Percentiles rank a stretch among this genome's conserved stretches.
Evolutionary conservation across 2,797 vertebrate genomes (phyloP).

Genomic region (Prunella strophiata): DNA sequence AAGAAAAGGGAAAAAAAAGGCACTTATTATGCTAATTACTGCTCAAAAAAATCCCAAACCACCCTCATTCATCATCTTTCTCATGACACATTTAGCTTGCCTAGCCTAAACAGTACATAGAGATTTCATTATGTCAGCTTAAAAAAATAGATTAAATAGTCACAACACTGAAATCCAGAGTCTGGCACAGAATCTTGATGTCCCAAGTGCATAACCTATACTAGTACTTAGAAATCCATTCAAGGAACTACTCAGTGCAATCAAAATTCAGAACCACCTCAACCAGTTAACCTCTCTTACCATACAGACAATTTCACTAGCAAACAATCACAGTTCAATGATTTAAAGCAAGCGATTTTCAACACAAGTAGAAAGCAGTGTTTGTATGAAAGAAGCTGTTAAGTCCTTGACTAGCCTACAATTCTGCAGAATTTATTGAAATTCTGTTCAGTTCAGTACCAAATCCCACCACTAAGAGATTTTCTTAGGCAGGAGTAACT

Average conservation of each 20-base stretch:
- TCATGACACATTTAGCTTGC: not conserved
- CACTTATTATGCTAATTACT: not conserved
- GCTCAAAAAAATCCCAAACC: not conserved
- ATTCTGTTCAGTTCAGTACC: not conserved
- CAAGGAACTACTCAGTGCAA: not conserved
- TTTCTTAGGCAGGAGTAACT: not conserved
- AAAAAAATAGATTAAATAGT: not conserved
- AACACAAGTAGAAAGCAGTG: not conserved
- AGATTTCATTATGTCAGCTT: not conserved
- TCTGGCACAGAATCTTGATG: not conserved
- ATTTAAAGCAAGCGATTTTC: not conserved
- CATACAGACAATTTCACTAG: not conserved
- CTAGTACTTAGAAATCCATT: not conserved
- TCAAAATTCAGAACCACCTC: not conserved
- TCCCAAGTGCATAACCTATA: not conserved
- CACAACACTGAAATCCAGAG: not conserved
- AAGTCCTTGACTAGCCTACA: not conserved
- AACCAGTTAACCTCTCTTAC: not conserved
- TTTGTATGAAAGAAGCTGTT: not conserved
- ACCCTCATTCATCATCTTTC: not conserved
- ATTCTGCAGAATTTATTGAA: not conserved
- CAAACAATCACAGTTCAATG: not conserved
- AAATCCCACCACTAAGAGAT: not conserved
- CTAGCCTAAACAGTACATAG: not conserved
- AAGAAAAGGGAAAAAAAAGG: fast-evolving